These are phyloP conservation scores for Parazoanthus atlanticus DNA, from an alignment of 92 coral and sea anemone species.

Conservation along the genomic window DNA sequence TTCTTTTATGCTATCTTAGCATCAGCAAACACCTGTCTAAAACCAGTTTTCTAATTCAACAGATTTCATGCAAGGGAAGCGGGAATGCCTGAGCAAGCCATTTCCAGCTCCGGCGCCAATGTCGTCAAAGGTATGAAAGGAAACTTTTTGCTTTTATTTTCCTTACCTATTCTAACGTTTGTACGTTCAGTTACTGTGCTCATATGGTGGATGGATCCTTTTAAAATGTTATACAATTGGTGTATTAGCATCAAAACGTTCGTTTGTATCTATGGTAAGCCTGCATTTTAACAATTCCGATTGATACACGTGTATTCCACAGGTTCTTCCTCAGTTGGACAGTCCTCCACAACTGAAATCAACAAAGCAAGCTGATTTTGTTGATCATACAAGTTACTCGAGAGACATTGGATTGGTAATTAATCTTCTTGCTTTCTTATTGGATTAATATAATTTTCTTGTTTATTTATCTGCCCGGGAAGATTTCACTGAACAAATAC, in stretches of 20 bases:
- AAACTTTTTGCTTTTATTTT: neutral
- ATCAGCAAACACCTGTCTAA: neutral
- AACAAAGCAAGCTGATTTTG: constrained; percentile 74
- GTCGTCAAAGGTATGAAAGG: constrained; percentile 78
- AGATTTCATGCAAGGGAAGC: constrained; percentile 73
- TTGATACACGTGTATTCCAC: neutral
- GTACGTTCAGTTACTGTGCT: too few relatives aligned
- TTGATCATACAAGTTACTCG: constrained; percentile 51
- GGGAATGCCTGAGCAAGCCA: constrained; percentile 71
- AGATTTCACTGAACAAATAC: neutral
- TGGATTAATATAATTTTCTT: neutral
- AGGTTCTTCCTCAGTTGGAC: constrained; percentile 68
- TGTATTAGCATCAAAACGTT: too few relatives aligned
- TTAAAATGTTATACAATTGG: too few relatives aligned
- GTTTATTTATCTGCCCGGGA: too few relatives aligned
- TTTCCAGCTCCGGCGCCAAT: constrained; percentile 76
- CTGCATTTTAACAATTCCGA: neutral
- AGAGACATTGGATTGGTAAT: constrained; percentile 51
- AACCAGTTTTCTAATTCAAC: neutral
- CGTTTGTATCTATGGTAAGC: too few relatives aligned
- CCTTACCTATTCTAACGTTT: neutral
- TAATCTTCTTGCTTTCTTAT: too few relatives aligned
- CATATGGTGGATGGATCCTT: too few relatives aligned
- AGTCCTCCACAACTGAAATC: constrained; percentile 49
- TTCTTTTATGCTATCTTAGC: neutral